Evolutionary conservation across 1,140 invertebrate genomes (phyloP).

Genomic region (Papilio polytes): DNA sequence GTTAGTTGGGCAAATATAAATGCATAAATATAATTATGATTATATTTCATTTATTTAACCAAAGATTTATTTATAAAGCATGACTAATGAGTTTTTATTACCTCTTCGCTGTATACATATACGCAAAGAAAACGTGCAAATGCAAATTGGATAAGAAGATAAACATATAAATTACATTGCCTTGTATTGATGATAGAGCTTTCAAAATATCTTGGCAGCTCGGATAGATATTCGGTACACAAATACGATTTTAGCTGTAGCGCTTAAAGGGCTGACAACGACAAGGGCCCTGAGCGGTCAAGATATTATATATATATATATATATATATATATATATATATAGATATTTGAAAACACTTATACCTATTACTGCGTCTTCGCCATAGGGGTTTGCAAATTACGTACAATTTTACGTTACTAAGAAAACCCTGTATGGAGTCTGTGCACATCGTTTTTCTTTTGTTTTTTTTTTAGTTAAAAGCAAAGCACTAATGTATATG

Average conservation of each 20-base stretch:
- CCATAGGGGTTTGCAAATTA: not conserved
- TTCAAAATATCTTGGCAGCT: too few species aligned
- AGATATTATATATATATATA: too few species aligned
- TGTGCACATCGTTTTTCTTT: too few species aligned
- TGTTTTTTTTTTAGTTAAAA: too few species aligned
- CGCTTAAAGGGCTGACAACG: too few species aligned
- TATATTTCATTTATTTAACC: slow-evolving; percentile 4
- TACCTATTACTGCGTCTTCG: slow-evolving; percentile 7
- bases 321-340: too few species aligned
- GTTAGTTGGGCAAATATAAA: not conserved
- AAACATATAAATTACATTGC: slow-evolving; percentile 6
- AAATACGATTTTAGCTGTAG: too few species aligned
- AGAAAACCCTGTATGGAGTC: not conserved
- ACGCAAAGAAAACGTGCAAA: not conserved
- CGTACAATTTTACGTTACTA: not conserved
- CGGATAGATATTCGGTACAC: too few species aligned
- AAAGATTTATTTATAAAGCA: not conserved
- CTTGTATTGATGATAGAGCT: not conserved
- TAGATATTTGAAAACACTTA: not conserved
- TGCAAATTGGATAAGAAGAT: slow-evolving; percentile 8
- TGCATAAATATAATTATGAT: not conserved
- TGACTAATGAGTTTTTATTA: not conserved
- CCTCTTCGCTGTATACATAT: not conserved
- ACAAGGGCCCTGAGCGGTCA: too few species aligned
- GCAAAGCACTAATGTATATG: too few species aligned